These are phyloP conservation scores for Drosophila mimetica DNA, from an alignment of 2,888 invertebrate species.

Conservation along the genomic window DNA sequence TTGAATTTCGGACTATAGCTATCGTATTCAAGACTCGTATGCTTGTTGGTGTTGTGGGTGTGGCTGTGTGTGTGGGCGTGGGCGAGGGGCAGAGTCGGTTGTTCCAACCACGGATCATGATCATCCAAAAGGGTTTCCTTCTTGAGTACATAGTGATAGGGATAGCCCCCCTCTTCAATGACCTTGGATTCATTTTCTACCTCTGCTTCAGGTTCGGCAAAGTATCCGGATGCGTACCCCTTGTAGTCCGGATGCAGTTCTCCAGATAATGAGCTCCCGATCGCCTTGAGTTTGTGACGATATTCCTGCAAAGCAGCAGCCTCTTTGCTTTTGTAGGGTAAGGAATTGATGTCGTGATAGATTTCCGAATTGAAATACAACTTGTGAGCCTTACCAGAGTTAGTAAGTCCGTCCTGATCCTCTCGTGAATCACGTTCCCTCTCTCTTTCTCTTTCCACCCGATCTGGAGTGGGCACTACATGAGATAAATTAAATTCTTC, in stretches of 20 bases:
- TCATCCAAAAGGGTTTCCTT: constrained; percentile 76
- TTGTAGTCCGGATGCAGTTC: constrained; percentile 76
- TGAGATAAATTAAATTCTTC: constrained; percentile 83
- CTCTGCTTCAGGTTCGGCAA: constrained; percentile 77
- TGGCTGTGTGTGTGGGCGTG: constrained; percentile 25
- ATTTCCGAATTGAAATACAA: constrained; percentile 83
- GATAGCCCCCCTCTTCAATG: constrained; percentile 64
- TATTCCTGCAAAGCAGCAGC: constrained; percentile 56
- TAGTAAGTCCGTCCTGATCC: constrained; percentile 46
- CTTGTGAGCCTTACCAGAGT: constrained; percentile 71
- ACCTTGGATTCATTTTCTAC: constrained; percentile 23
- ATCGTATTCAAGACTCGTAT: constrained; percentile 73
- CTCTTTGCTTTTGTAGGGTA: constrained; percentile 80
- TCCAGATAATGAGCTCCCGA: constrained; percentile 1
- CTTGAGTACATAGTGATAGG: constrained; percentile 81
- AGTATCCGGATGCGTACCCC: constrained; percentile 80
- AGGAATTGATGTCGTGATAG: constrained; percentile 84
- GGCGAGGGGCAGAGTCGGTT: constrained; percentile 57
- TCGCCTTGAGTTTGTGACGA: constrained; percentile 64
- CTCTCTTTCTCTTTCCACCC: constrained; percentile 37
- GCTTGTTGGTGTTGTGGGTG: constrained; percentile 22
- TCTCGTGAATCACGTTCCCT: constrained; percentile 31
- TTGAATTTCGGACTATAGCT: constrained; percentile 84
- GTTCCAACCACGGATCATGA: constrained; percentile 65
- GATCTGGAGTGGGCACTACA: constrained; percentile 75